Conservation (phyloP, 2,888 invertebrate genomes). For the Trachelus stipa region DNA sequence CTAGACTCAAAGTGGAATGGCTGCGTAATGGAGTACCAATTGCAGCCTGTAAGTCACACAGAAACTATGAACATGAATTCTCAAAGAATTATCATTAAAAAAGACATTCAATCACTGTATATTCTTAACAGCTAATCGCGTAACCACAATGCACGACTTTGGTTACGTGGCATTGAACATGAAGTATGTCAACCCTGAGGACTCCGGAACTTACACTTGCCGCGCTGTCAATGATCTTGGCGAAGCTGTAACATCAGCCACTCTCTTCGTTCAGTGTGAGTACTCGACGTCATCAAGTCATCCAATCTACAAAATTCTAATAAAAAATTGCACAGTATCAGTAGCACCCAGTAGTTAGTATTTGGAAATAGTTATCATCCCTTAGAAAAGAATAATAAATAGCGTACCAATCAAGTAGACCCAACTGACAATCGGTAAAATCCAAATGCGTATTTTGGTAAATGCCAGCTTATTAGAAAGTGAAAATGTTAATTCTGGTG, state of each 20-base stretch:
- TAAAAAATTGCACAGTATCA: background rate
- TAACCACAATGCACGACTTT: constrained; percentile 96
- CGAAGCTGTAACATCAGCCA: constrained; percentile 94
- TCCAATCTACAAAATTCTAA: background rate
- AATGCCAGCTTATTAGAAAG: background rate
- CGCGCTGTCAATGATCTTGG: constrained; percentile 92
- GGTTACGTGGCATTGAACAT: constrained; percentile 96
- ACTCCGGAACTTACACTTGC: constrained; percentile 96
- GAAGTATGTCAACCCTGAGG: constrained; percentile 95
- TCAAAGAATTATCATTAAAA: background rate
- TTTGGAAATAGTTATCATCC: background rate
- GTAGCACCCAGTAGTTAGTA: background rate
- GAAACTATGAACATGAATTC: background rate
- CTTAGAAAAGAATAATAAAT: background rate
- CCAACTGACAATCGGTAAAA: background rate
- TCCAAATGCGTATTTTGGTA: background rate
- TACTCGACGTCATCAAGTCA: constrained; percentile 34
- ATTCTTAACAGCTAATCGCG: constrained; percentile 78
- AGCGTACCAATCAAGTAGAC: no score
- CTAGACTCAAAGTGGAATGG: constrained; percentile 94
- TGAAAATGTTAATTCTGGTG: background rate
- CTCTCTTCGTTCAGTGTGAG: constrained; percentile 88
- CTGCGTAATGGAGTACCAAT: constrained; percentile 91
- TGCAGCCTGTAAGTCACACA: constrained; percentile 79
- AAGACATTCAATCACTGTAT: constrained; percentile 10